Evolutionary conservation across 2,888 invertebrate species (phyloP), one percentile per base, ranked within the genome.

Genomic region (Tiliacea citrago): DNA sequence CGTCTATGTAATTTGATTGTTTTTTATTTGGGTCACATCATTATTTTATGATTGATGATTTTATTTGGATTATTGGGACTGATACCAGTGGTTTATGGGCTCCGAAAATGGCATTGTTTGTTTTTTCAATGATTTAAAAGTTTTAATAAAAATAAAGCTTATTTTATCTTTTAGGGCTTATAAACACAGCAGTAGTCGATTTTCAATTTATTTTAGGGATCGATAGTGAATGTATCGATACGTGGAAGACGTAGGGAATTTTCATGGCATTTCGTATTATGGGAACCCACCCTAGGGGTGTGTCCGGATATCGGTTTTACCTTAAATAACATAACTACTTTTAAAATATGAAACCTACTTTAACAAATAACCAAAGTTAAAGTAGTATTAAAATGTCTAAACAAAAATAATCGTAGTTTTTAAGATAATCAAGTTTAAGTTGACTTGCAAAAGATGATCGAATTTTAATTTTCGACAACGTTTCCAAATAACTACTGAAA

Each of bases 11-110:
- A 89, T 88, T 87, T 86, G 81, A 88, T 92, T 91, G 89, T 89
- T 90, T 87, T 84, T 91, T 94, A 95, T 94, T 86, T 94, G 86
- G 95, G 95, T 95, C 94, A 95, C 84, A 88, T 87, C 60, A 79
- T 80, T 82, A 68, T 62, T 79, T 77, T 63, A 57, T 42, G 24
- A 70, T 69, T 67, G 49, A 57, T 68, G 24, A 70, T 75, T 74
- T 39, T 49, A 42, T 73, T 81, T 42, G 24, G 29, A 61, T 70
- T 70, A 68, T 53, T 65, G 73, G 68, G 49, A 60, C 73, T 73
- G 58, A 58, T 75, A 35, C 10, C 53, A 24, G 24, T 62, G 57
- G n/a, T 47, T 67, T 16, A 18, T 9, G 24, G 24, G 10, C 7
- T 53, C 6, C 24, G 7, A 42, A 49, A 18, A 60, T 55, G 13